phyloP scores from a whole-genome alignment of 2,113 vertebrate species.

The Gnathonemus longibarbis region DNA sequence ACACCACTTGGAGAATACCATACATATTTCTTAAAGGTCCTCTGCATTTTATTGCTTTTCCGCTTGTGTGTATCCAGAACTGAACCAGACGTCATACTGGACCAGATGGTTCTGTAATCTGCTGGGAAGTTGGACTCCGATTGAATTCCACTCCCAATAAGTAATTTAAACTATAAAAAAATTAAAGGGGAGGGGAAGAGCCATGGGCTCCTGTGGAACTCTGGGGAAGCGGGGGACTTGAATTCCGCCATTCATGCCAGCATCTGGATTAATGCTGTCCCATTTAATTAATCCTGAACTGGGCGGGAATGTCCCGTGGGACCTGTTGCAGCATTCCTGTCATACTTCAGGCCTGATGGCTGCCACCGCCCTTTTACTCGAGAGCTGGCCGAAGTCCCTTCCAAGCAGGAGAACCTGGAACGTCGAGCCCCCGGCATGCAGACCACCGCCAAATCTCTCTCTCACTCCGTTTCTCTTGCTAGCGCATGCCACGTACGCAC shows the following conservation, averaged over 20 bases:
- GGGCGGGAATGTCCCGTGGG: conserved; percentile 51
- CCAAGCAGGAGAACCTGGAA: background rate
- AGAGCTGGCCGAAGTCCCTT: conserved; percentile 1
- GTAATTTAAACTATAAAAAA: background rate
- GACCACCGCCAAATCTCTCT: background rate
- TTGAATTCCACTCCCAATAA: conserved; percentile 17
- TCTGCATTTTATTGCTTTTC: conserved; percentile 48
- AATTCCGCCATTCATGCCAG: conserved; percentile 18
- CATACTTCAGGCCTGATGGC: conserved; percentile 41
- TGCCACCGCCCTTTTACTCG: conserved; percentile 38
- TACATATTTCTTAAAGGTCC: conserved; percentile 50
- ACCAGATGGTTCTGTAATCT: conserved; percentile 36
- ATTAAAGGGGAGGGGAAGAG: background rate
- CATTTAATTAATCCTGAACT: conserved; percentile 29
- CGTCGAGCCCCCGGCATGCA: background rate
- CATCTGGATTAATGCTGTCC: conserved; percentile 29
- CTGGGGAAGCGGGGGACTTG: background rate
- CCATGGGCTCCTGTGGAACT: background rate
- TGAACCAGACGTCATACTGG: conserved; percentile 42
- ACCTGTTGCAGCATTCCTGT: conserved; percentile 49
- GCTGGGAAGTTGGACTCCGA: conserved; percentile 10
- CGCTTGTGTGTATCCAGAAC: conserved; percentile 40
- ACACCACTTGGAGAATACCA: conserved; percentile 34
- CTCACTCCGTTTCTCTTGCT: background rate
- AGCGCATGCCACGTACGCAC: conserved; percentile 11